These are phyloP conservation scores for Orientallactaga sibirica DNA, from an alignment of 2,797 vertebrate genomes.

Conservation along the genomic window DNA sequence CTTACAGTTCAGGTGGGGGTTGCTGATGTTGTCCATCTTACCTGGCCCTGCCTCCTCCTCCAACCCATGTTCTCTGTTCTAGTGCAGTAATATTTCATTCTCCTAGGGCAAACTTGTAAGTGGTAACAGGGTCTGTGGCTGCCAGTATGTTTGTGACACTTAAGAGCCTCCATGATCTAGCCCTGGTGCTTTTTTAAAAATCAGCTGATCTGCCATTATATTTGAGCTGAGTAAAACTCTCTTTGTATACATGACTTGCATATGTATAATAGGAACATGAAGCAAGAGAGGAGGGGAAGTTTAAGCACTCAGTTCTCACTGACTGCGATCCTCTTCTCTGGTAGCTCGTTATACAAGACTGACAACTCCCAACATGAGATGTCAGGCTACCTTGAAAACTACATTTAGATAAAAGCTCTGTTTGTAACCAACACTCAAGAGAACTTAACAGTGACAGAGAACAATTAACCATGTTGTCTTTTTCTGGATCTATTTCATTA, in stretches of 20 bases:
- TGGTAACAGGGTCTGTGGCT: neutral
- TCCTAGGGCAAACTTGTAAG: neutral
- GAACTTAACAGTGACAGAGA: neutral
- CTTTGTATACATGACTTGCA: neutral
- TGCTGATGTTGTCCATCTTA: neutral
- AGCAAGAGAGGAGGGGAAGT: neutral
- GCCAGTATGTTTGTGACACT: neutral
- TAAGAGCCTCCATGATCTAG: neutral
- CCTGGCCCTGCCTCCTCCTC: neutral
- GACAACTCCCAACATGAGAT: constrained; percentile 64
- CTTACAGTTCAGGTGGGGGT: neutral
- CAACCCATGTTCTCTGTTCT: neutral
- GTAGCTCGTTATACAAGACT: constrained; percentile 18
- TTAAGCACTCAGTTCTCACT: neutral
- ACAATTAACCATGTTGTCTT: constrained; percentile 42
- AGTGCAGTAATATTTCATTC: neutral
- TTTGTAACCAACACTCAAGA: constrained; percentile 65
- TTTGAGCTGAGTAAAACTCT: constrained; percentile 29
- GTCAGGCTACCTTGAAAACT: constrained; percentile 75
- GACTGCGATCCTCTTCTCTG: neutral
- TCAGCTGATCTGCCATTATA: constrained; percentile 8
- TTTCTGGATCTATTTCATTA: constrained; percentile 61
- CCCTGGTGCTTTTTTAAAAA: neutral
- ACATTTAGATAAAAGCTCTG: constrained; percentile 49
- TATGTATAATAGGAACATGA: constrained; percentile 52